A percentile compares a stretch with the other conserved stretches of the same genome.
Conservation (phyloP, 2,888 invertebrate species). For the Polydrusus cervinus region DNA sequence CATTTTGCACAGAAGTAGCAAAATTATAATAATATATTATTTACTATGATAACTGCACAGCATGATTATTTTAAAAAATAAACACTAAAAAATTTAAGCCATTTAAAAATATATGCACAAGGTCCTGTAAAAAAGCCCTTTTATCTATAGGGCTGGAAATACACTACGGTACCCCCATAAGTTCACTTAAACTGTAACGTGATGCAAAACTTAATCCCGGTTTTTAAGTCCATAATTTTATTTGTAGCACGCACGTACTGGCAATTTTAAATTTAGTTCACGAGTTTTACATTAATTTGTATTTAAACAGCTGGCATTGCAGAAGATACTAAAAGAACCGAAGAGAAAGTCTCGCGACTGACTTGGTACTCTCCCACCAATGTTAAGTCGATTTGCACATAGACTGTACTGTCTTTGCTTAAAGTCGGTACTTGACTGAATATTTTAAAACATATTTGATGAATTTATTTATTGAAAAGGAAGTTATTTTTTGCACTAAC, state of each 20-base stretch:
- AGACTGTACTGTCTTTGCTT: constrained; percentile 25
- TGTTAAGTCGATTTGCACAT: constrained; percentile 40
- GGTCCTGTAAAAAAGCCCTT: too few relatives aligned
- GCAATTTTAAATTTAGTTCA: not conserved
- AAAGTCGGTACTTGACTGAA: constrained; percentile 2
- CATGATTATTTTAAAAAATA: too few relatives aligned
- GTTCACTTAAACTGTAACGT: too few relatives aligned
- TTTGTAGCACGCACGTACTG: not conserved
- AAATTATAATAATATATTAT: not conserved
- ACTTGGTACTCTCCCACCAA: constrained; percentile 49
- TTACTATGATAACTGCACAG: too few relatives aligned
- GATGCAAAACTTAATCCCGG: not conserved
- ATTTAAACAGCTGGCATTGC: constrained; percentile 32
- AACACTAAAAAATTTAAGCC: not conserved
- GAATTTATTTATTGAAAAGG: too few relatives aligned
- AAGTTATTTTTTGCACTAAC: too few relatives aligned
- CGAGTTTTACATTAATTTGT: not conserved
- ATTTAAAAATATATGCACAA: not conserved
- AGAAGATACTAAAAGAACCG: constrained; percentile 41
- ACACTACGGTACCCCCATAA: too few relatives aligned
- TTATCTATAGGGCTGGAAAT: too few relatives aligned
- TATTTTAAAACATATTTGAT: not conserved
- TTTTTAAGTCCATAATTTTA: not conserved
- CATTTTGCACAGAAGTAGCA: constrained; percentile 1
- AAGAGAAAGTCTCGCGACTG: constrained; percentile 45